phyloP scores from a whole-genome alignment of 2,797 vertebrate species.

The Premnoplex brunnescens region DNA sequence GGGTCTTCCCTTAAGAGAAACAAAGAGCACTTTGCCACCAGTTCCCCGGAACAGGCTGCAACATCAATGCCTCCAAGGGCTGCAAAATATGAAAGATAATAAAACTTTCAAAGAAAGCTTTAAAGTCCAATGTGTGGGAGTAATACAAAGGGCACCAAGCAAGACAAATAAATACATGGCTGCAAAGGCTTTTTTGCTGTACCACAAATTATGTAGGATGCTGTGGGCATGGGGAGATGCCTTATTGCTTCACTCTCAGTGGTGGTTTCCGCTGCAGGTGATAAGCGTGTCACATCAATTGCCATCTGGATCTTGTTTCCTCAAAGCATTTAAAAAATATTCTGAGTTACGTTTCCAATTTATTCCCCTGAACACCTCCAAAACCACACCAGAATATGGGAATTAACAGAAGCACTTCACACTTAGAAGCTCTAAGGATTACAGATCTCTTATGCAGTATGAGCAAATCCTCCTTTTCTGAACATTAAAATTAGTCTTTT shows the following conservation, averaged over 20 bases:
- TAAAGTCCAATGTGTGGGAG: slow-evolving; percentile 30
- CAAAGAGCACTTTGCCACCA: background rate
- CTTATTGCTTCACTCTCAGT: background rate
- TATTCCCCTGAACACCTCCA: background rate
- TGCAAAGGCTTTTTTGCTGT: background rate
- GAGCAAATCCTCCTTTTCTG: slow-evolving; percentile 7
- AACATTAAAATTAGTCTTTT: slow-evolving; percentile 13
- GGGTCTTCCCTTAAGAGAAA: background rate
- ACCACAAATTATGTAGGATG: background rate
- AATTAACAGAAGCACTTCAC: background rate
- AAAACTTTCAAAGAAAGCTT: slow-evolving; percentile 42
- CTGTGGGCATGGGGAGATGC: background rate
- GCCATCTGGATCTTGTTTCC: background rate
- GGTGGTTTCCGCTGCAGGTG: background rate
- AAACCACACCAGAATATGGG: background rate
- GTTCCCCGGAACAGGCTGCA: background rate
- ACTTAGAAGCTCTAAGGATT: background rate
- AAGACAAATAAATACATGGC: slow-evolving; percentile 9
- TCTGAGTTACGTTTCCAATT: background rate
- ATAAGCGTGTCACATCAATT: background rate
- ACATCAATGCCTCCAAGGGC: background rate
- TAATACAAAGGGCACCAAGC: background rate
- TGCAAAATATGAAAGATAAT: background rate
- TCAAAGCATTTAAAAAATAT: background rate
- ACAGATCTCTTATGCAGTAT: background rate